Base-by-base conservation (phyloP, 2,797 vertebrate species). In the Bovichtus variegatus region DNA sequence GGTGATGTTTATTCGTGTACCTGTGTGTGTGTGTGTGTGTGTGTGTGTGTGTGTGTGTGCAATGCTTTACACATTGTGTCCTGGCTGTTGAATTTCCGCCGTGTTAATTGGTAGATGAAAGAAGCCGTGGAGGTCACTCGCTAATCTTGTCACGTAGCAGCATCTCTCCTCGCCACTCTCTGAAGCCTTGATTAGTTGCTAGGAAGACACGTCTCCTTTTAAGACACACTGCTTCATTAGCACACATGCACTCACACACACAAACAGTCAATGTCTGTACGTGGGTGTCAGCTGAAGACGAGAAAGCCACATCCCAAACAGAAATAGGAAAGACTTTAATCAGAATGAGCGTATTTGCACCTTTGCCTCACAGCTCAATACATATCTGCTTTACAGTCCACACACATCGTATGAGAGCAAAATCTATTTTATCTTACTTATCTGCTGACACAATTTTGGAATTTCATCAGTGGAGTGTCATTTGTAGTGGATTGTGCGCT, bases 41-140 rank as follows among this genome's bases (percentile, higher is more conserved):
- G 53, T 43, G 71, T 50, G 53, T 72, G 19, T 36, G 34, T 54
- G 68, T 58, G 72, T 62, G 43, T 76, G 63, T 59, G 43, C 55
- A 63, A 44, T 51, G 49, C 51, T 66, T 65, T 61, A 58, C 53
- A 67, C 51, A 59, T 53, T 79, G 63, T 80, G 77, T 88, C 75
- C 87, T 61, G 87, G 82, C 82, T 79, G 63, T 87, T 86, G 83
- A 63, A 83, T 86, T 89, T 91, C 58, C 71, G 65, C 80, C 50
- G 71, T 78, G 81, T 93, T 95, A 94, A 95, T 92, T 92, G 88
- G 86, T 76, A 84, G 88, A 92, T 92, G 88, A 91, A 92, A 89
- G 87, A 83, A 87, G 74, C 83, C 88, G 71, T 43, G 36, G 87
- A 91, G 91, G 91, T 93, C 91, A 91, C 68, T 83, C 78, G 71